Evolutionary conservation across 2,888 invertebrate species (phyloP).

Genomic region (Pollenia angustigena): DNA sequence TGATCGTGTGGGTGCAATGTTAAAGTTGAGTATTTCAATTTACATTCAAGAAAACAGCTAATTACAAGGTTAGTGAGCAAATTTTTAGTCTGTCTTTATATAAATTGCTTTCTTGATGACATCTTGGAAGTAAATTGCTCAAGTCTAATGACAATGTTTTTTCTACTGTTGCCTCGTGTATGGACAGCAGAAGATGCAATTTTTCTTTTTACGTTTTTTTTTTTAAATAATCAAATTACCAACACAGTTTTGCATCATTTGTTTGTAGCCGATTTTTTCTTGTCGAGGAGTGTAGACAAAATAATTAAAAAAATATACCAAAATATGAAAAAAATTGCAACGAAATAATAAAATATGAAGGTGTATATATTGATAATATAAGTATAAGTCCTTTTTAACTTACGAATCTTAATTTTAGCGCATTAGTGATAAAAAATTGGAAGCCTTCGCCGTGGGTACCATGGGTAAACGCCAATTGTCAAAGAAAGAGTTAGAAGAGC

Average conservation of each 20-base stretch:
- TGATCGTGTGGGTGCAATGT: no score
- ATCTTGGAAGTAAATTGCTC: no score
- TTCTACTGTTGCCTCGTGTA: no score
- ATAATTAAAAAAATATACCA: neutral
- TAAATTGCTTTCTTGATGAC: no score
- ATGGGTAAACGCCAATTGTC: conserved; percentile 90
- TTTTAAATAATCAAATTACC: neutral
- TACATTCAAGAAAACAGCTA: no score
- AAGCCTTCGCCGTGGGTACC: conserved; percentile 90
- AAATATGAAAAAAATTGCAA: conserved; percentile 33
- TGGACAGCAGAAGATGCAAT: no score
- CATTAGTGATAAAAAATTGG: conserved; percentile 89
- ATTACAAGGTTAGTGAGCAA: no score
- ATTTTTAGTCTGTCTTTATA: no score
- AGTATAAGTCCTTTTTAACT: neutral
- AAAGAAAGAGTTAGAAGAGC: conserved; percentile 94
- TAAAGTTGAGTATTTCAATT: no score
- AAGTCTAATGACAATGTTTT: no score
- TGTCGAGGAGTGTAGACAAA: neutral
- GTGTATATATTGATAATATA: conserved; percentile 29
- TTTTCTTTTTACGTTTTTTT: neutral
- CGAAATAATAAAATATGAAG: conserved; percentile 53
- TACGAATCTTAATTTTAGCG: conserved; percentile 81
- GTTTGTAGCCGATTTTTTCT: conserved; percentile 29
- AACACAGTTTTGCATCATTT: conserved; percentile 2